A percentile compares a stretch with the other conserved stretches of the same genome.
These are phyloP conservation scores for Empis livida DNA, from an alignment of 2,888 invertebrate genomes.

Conservation along the genomic window DNA sequence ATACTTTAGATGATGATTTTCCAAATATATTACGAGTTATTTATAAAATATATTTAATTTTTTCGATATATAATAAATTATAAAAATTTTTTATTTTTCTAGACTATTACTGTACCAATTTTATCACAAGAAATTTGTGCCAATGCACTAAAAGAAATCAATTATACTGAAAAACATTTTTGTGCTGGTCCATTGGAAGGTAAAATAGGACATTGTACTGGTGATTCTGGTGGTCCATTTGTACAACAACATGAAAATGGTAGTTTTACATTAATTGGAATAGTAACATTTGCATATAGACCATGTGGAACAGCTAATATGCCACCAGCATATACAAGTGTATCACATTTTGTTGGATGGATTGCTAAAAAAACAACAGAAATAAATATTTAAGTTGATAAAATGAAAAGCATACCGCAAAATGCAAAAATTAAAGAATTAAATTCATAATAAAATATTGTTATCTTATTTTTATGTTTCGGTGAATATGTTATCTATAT, in stretches of 20 bases:
- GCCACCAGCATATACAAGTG: conserved; percentile 4
- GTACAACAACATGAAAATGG: conserved; percentile 9
- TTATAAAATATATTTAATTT: neutral
- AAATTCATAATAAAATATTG: too few species aligned
- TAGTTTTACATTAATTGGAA: conserved; percentile 25
- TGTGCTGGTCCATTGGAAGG: conserved; percentile 4
- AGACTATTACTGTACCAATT: conserved; percentile 3
- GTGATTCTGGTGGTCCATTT: conserved; percentile 33
- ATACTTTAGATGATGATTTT: neutral
- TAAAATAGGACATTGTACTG: conserved; percentile 30
- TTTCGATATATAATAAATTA: too few species aligned
- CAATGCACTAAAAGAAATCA: neutral
- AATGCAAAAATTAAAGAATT: too few species aligned
- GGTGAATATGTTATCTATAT: too few species aligned
- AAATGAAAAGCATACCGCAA: too few species aligned
- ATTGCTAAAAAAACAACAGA: neutral
- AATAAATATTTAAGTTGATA: neutral
- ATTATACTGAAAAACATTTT: conserved; percentile 1
- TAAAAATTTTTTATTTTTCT: neutral
- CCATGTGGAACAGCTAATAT: conserved; percentile 26
- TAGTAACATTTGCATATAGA: conserved; percentile 39
- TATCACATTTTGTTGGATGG: conserved; percentile 4
- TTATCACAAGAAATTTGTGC: conserved; percentile 3
- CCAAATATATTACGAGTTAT: conserved; percentile 1
- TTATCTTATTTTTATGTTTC: too few species aligned